Evolutionary conservation across 2,113 vertebrate species (phyloP).

Genomic region (Ptychochromis oligacanthus): DNA sequence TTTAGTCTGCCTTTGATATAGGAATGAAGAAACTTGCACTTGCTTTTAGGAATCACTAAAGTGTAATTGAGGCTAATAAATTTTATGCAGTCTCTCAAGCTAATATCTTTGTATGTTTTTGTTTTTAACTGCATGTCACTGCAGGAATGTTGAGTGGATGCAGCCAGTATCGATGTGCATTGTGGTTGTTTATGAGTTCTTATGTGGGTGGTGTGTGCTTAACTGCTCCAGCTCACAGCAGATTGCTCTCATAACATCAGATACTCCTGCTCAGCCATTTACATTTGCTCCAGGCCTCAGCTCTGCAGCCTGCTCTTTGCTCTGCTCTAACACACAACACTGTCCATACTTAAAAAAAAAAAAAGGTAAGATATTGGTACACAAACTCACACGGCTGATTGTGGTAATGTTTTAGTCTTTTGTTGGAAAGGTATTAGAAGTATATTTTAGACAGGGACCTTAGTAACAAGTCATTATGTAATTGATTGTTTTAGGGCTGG

Average conservation of each 20-base stretch:
- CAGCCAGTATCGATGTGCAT: slow-evolving; percentile 66
- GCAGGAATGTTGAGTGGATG: slow-evolving; percentile 75
- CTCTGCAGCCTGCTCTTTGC: slow-evolving; percentile 11
- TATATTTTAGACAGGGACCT: neutral
- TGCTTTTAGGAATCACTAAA: neutral
- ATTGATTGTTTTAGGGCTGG: no score
- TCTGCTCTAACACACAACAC: slow-evolving; percentile 4
- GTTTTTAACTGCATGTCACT: slow-evolving; percentile 41
- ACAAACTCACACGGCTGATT: neutral
- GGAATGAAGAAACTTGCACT: neutral
- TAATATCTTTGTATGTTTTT: slow-evolving; percentile 20
- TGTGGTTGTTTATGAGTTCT: slow-evolving; percentile 68
- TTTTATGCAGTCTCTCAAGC: slow-evolving; percentile 4
- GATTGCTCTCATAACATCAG: slow-evolving; percentile 64
- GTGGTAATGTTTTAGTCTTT: neutral
- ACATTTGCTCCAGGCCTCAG: slow-evolving; percentile 39
- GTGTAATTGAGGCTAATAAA: slow-evolving; percentile 22
- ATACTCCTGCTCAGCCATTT: slow-evolving; percentile 62
- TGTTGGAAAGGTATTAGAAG: no score
- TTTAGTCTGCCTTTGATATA: neutral
- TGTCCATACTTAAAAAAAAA: slow-evolving; percentile 21
- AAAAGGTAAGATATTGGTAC: neutral
- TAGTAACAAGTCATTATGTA: neutral
- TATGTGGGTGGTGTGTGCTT: slow-evolving; percentile 71
- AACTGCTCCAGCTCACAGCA: slow-evolving; percentile 61